Evolutionary conservation across 2,888 invertebrate genomes (phyloP).

Genomic region (Tholera decimalis): DNA sequence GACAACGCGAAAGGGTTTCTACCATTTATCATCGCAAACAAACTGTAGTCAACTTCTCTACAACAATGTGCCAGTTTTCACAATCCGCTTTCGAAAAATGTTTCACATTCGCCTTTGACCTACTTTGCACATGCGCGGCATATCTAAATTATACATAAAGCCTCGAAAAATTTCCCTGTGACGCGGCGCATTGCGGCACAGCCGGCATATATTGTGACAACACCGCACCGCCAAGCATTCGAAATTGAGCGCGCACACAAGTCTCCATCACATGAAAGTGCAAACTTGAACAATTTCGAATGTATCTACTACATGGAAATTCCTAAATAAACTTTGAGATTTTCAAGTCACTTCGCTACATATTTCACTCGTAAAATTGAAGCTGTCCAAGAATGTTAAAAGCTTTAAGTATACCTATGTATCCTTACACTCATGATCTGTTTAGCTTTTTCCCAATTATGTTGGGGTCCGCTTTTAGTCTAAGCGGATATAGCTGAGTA

Average conservation of each 20-base stretch:
- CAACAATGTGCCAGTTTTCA: constrained; percentile 62
- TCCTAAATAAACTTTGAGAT: constrained; percentile 64
- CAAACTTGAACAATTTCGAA: constrained; percentile 65
- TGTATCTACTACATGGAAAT: constrained; percentile 60
- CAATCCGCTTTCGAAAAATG: constrained; percentile 62
- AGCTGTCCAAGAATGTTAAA: constrained; percentile 41
- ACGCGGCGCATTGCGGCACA: constrained; percentile 74
- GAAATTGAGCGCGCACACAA: constrained; percentile 63
- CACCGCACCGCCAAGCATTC: constrained; percentile 61
- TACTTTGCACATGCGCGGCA: constrained; percentile 65
- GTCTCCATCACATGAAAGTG: constrained; percentile 47
- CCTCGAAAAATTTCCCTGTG: constrained; percentile 74
- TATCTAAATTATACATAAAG: constrained; percentile 70
- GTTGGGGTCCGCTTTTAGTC: too few species aligned
- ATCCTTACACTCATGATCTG: too few species aligned
- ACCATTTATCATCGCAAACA: constrained; percentile 62
- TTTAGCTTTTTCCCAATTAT: too few species aligned
- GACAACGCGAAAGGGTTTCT: constrained; percentile 53
- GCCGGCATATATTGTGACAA: constrained; percentile 74
- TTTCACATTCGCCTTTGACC: constrained; percentile 65
- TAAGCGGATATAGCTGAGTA: too few species aligned
- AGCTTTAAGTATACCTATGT: constrained; percentile 18
- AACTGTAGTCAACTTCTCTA: constrained; percentile 59
- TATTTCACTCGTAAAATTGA: constrained; percentile 54
- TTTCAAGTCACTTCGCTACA: constrained; percentile 56